These are phyloP conservation scores for Anas acuta DNA, from an alignment of 2,797 vertebrate genomes.

Conservation along the genomic window DNA sequence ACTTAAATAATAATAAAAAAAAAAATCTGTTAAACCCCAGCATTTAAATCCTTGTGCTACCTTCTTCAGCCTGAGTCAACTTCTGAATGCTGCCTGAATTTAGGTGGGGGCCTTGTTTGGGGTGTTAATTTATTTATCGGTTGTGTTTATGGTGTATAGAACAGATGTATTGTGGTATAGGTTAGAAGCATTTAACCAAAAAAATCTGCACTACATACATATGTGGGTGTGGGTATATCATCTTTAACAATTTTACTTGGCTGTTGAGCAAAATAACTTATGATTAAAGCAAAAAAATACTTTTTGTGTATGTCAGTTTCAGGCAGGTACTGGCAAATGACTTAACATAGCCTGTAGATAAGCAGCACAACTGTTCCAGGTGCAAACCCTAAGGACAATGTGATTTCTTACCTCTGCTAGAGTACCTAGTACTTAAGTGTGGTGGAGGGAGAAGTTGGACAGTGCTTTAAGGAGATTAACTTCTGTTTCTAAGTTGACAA, in stretches of 20 bases:
- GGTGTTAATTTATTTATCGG: neutral
- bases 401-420: neutral
- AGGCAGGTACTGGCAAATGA: neutral
- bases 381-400: neutral
- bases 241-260: conserved; percentile 3
- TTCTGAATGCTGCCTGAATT: neutral
- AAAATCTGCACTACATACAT: neutral
- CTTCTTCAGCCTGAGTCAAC: neutral
- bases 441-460: neutral
- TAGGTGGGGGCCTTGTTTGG: neutral
- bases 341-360: neutral
- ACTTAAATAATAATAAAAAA: neutral
- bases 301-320: conserved; percentile 29
- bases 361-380: neutral
- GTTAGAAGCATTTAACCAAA: neutral
- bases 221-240: neutral
- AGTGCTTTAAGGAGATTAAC: conserved; percentile 12
- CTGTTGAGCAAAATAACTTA: neutral
- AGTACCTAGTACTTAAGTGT: neutral
- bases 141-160: neutral
- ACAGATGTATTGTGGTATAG: neutral
- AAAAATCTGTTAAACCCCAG: neutral
- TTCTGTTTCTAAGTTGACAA: conserved; percentile 19
- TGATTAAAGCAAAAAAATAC: neutral
- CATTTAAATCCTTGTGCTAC: conserved; percentile 1